Conservation (phyloP, 2,113 vertebrate genomes). For the Petroica traversi region DNA sequence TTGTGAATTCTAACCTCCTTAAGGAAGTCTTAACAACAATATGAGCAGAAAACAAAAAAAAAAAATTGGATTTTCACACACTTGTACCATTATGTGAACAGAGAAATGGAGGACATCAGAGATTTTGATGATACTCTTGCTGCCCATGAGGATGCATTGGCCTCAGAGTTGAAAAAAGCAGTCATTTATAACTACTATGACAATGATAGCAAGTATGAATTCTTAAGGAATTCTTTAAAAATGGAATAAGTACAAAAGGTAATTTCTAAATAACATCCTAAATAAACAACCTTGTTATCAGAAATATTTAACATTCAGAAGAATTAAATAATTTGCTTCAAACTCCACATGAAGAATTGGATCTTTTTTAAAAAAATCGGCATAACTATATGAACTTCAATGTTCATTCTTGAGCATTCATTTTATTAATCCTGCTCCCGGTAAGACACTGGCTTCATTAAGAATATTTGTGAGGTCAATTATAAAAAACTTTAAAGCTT, state of each 20-base stretch:
- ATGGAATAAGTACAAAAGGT: not conserved
- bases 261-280: not conserved
- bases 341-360: accelerated
- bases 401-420: not conserved
- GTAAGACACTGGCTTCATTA: not conserved
- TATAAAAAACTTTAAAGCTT: not conserved
- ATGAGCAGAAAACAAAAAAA: not conserved
- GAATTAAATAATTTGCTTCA: not conserved
- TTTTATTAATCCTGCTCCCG: not conserved
- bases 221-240: not conserved
- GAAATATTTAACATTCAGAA: not conserved
- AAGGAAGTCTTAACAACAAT: not conserved
- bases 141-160: not conserved
- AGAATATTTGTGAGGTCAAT: not conserved
- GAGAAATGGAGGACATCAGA: not conserved
- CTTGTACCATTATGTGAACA: not conserved
- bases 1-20: not conserved
- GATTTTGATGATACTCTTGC: not conserved
- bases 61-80: not conserved
- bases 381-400: not conserved
- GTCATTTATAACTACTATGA: not conserved
- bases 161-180: not conserved
- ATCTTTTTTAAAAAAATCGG: not conserved
- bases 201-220: not conserved
- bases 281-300: not conserved